Percentiles rank a stretch among this genome's conserved stretches.
phyloP scores from a whole-genome alignment of 2,888 invertebrate species.

The Hyles lineata region DNA sequence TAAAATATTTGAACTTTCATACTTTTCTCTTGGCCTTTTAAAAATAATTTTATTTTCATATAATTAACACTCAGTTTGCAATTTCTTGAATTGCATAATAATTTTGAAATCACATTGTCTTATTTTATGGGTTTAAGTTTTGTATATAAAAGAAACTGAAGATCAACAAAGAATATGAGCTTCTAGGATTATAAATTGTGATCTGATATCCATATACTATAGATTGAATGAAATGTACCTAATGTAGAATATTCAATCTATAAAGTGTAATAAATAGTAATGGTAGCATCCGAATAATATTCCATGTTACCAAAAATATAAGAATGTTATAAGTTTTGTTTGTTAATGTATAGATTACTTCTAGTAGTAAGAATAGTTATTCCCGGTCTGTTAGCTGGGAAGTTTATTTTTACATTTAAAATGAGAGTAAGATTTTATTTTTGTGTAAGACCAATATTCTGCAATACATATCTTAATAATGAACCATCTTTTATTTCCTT shows the following conservation, averaged over 20 bases:
- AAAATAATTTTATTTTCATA: background rate
- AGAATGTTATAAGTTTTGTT: slow-evolving; percentile 71
- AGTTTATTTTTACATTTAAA: slow-evolving; percentile 82
- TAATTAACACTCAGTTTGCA: background rate
- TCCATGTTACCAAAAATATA: slow-evolving; percentile 80
- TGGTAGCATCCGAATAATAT: slow-evolving; percentile 68
- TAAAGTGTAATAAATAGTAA: slow-evolving; percentile 31
- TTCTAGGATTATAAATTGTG: slow-evolving; percentile 41
- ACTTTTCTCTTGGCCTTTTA: background rate
- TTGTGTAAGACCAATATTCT: slow-evolving; percentile 79
- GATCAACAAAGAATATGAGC: slow-evolving; percentile 30
- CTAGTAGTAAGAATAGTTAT: slow-evolving; percentile 79
- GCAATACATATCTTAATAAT: slow-evolving; percentile 77
- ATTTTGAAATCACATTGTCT: background rate
- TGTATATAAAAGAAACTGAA: slow-evolving; percentile 21
- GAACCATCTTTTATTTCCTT: slow-evolving; percentile 19
- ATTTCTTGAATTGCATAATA: background rate
- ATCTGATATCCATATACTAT: slow-evolving; percentile 35
- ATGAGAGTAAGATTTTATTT: slow-evolving; percentile 79
- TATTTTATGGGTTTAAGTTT: background rate
- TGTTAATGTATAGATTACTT: slow-evolving; percentile 75
- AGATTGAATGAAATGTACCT: slow-evolving; percentile 27
- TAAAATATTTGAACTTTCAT: background rate
- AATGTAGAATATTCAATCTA: slow-evolving; percentile 25
- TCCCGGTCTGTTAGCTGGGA: slow-evolving; percentile 69